Evolutionary conservation across 2,888 invertebrate genomes (phyloP).

Genomic region (Sarcophaga rosellei): DNA sequence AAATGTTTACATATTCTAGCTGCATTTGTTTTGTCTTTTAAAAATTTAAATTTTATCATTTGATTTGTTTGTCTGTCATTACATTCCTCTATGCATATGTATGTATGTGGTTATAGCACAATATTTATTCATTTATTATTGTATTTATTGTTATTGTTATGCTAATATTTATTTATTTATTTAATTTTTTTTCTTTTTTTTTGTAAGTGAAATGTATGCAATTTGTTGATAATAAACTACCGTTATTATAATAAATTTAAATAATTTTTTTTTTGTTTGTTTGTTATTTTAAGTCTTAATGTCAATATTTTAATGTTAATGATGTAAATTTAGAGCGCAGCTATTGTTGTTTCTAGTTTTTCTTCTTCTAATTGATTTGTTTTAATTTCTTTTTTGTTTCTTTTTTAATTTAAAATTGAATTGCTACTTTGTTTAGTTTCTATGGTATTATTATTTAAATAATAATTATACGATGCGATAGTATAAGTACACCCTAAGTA

Average conservation of each 20-base stretch:
- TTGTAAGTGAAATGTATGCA: background rate
- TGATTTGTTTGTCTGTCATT: background rate
- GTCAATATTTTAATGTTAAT: background rate
- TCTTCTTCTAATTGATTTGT: too few relatives aligned
- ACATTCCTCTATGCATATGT: background rate
- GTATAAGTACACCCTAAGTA: too few relatives aligned
- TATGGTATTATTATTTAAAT: too few relatives aligned
- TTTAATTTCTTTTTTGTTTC: too few relatives aligned
- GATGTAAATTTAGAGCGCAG: too few relatives aligned
- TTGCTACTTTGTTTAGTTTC: too few relatives aligned
- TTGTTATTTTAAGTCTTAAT: background rate
- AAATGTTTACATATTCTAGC: too few relatives aligned
- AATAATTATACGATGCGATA: too few relatives aligned
- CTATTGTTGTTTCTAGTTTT: too few relatives aligned
- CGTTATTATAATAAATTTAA: background rate
- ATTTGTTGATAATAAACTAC: background rate
- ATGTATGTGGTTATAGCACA: background rate
- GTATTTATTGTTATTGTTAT: background rate
- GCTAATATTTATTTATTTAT: background rate
- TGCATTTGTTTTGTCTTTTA: too few relatives aligned
- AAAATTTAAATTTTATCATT: too few relatives aligned
- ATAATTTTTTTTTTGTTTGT: background rate
- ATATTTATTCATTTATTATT: background rate
- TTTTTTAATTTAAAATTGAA: too few relatives aligned
- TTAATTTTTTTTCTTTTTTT: background rate